These are phyloP conservation scores for Reticulitermes lucifugus DNA, from an alignment of 2,888 invertebrate genomes.

Conservation along the genomic window DNA sequence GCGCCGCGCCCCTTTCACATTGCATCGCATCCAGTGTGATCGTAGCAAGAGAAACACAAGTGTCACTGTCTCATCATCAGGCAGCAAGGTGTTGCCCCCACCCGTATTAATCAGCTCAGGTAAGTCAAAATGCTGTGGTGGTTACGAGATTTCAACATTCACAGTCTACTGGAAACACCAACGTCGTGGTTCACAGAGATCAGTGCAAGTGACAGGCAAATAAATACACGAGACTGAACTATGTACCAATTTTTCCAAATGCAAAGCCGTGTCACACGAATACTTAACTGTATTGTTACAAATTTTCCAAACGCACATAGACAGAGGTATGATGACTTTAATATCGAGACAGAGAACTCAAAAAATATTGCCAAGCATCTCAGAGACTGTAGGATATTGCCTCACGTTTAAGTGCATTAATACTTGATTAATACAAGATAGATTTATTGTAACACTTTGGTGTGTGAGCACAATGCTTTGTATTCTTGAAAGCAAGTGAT, in stretches of 20 bases:
- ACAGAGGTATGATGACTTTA: no score
- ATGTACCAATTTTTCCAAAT: not conserved
- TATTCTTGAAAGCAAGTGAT: no score
- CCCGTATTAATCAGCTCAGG: not conserved
- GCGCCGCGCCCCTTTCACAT: constrained; percentile 30
- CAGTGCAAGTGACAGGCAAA: not conserved
- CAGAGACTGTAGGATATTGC: no score
- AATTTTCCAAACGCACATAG: no score
- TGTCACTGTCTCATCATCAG: not conserved
- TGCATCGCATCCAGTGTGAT: constrained; percentile 20
- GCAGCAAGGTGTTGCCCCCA: not conserved
- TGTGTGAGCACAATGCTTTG: no score
- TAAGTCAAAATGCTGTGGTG: not conserved
- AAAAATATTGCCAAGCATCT: no score
- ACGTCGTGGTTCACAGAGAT: not conserved
- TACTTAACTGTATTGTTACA: no score
- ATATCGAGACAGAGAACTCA: no score
- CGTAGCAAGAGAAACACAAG: not conserved
- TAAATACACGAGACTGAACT: not conserved
- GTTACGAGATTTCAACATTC: not conserved
- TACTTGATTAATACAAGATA: no score
- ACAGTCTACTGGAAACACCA: not conserved
- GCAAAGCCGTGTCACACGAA: no score
- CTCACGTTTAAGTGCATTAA: no score
- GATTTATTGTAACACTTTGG: no score